Percentiles rank a stretch among this genome's conserved stretches.
Evolutionary conservation across 2,797 vertebrate genomes (phyloP).

Genomic region (Gastrophryne carolinensis): DNA sequence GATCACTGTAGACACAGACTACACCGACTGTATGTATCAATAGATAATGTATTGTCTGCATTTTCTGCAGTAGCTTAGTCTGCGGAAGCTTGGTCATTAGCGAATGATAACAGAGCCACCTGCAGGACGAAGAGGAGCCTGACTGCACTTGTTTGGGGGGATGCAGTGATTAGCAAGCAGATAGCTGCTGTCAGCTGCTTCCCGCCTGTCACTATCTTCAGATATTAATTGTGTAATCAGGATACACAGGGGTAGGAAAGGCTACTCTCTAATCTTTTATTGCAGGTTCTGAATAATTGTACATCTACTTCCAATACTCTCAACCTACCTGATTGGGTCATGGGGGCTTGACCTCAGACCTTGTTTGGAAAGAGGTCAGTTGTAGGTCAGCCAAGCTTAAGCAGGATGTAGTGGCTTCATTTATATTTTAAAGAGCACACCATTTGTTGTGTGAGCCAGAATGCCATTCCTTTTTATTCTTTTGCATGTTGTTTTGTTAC

Average conservation of each 20-base stretch:
- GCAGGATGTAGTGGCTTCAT: conserved; percentile 25
- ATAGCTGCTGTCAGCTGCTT: conserved; percentile 40
- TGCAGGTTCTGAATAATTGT: conserved; percentile 44
- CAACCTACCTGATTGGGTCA: conserved; percentile 3
- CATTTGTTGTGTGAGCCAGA: conserved; percentile 6
- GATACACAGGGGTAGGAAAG: conserved; percentile 7
- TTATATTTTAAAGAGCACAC: conserved; percentile 2
- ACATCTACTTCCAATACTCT: conserved; percentile 22
- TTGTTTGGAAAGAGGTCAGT: conserved; percentile 26
- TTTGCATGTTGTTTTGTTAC: no score
- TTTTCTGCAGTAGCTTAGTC: neutral
- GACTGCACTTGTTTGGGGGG: conserved; percentile 5
- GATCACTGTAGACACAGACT: neutral
- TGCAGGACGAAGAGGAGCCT: neutral
- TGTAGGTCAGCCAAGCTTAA: conserved; percentile 26
- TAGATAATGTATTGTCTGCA: neutral
- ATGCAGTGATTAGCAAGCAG: conserved; percentile 41
- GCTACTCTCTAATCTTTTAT: conserved; percentile 46
- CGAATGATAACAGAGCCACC: conserved; percentile 31
- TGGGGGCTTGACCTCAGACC: neutral
- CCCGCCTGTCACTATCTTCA: conserved; percentile 49
- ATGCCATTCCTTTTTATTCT: no score
- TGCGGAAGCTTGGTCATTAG: neutral
- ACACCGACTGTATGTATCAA: conserved; percentile 14
- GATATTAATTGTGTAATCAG: conserved; percentile 48